Evolutionary conservation across 2,113 vertebrate genomes (phyloP), one percentile per base, ranked within the genome.

Genomic region (Mus pahari): DNA sequence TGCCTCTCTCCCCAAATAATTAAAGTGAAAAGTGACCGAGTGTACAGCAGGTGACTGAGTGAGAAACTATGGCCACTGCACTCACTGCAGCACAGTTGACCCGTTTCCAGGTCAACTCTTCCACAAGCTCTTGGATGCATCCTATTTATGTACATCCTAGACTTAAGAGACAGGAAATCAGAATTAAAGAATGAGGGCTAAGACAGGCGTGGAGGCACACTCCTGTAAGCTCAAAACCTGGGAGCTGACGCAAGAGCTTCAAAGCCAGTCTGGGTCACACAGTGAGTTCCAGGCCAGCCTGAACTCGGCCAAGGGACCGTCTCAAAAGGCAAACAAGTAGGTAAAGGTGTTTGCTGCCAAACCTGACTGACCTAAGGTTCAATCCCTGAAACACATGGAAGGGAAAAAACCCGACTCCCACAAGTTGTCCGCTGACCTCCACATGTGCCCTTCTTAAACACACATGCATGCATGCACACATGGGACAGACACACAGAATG

Each of bases 21-120:
- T 62, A 31, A 66, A 8, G 7, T 14, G 48, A 7, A 24, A 16
- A 20, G 60, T 79, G 3, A 13, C 3, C 24, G 11, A 73, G 36
- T 4, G 19, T 31, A 36, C 0, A 3, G 39, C 0, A 33, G 50
- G 26, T 19, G 0, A 0, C 1, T 0, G 0, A 10, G 7, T 42
- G 7, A 20, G 5, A 53, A 19, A 58, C 50, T 73, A 11, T 0
- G 2, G 0, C 3, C 0, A 8, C 86, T 6, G 20, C 81, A 19
- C 55, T 62, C 60, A 2, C 60, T 24, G 60, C 26, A 64, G 39
- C 16, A 16, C 0, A 3, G 33, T 10, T 0, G 0, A 50, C 33
- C 48, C 6, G 28, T 3, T 1, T 28, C 89, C 73, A 11, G 36
- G 66, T 48, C 24, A 4, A 1, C 26, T 31, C 48, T 48, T 9